A percentile compares a stretch with the other conserved stretches of the same genome.
Evolutionary conservation across 1,140 invertebrate genomes (phyloP).

Genomic region (Akabosia matsudoensis): DNA sequence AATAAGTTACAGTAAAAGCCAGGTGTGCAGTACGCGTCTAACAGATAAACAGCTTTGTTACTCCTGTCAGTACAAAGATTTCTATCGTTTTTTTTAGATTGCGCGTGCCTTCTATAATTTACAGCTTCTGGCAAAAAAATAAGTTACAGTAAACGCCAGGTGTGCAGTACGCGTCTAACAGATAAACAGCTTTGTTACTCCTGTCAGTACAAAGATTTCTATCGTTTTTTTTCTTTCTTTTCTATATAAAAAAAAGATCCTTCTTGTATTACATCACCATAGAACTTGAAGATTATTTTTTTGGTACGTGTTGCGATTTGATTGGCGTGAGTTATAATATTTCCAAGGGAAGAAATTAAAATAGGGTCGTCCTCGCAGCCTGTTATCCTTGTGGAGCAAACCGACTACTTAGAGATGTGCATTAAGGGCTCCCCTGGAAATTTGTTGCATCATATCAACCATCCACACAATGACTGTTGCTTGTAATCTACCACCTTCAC

Average conservation of each 20-base stretch:
- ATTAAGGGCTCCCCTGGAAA: neutral
- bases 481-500: neutral
- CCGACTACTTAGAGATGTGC: too few species aligned
- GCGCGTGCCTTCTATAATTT: neutral
- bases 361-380: too few species aligned
- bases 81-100: neutral
- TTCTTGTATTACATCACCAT: too few species aligned
- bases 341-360: too few species aligned
- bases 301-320: too few species aligned
- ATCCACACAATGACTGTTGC: too few species aligned
- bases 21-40: too few species aligned
- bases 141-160: neutral
- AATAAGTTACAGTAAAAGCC: neutral
- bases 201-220: neutral
- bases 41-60: neutral
- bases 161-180: too few species aligned
- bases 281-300: too few species aligned
- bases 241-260: too few species aligned
- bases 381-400: too few species aligned
- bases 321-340: too few species aligned
- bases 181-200: neutral
- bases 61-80: neutral
- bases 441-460: neutral
- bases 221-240: neutral
- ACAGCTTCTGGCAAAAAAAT: neutral